These are phyloP conservation scores for Chironomus striatipennis DNA, from an alignment of 1,140 invertebrate species.

Conservation along the genomic window DNA sequence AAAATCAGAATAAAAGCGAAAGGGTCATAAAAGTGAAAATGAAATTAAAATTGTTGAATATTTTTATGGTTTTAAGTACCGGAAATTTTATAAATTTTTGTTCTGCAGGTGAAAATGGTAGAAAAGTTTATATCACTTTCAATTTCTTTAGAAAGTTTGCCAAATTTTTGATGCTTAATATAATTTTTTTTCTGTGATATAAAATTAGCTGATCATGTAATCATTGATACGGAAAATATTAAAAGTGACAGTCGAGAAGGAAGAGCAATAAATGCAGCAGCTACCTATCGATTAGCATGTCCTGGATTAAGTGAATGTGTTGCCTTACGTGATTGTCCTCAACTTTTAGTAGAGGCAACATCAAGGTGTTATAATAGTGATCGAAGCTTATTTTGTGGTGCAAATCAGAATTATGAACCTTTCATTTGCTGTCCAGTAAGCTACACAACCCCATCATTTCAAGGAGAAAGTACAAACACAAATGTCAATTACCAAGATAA, in stretches of 20 bases:
- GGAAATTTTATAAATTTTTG: neutral
- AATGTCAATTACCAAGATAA: constrained; percentile 35
- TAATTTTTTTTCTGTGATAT: neutral
- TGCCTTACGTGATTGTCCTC: constrained; percentile 36
- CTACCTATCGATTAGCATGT: constrained; percentile 28
- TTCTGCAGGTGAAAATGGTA: neutral
- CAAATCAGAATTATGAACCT: constrained; percentile 34
- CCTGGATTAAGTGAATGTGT: constrained; percentile 37
- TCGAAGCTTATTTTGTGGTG: constrained; percentile 38
- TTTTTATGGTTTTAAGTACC: neutral
- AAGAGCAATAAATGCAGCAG: neutral
- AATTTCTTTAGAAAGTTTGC: neutral
- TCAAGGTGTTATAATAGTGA: constrained; percentile 38
- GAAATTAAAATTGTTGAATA: neutral
- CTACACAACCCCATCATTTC: neutral
- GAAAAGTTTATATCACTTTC: neutral
- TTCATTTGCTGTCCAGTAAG: constrained; percentile 35
- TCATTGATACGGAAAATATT: neutral
- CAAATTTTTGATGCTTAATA: neutral
- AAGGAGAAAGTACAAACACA: neutral
- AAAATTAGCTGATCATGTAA: neutral
- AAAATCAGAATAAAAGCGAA: neutral
- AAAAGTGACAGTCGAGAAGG: neutral
- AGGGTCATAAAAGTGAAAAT: constrained; percentile 10
- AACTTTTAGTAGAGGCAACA: constrained; percentile 37